Evolutionary conservation across 92 coral and sea anemone species (phyloP), one percentile per base, ranked within the genome.

Genomic region (Ricordea florida): DNA sequence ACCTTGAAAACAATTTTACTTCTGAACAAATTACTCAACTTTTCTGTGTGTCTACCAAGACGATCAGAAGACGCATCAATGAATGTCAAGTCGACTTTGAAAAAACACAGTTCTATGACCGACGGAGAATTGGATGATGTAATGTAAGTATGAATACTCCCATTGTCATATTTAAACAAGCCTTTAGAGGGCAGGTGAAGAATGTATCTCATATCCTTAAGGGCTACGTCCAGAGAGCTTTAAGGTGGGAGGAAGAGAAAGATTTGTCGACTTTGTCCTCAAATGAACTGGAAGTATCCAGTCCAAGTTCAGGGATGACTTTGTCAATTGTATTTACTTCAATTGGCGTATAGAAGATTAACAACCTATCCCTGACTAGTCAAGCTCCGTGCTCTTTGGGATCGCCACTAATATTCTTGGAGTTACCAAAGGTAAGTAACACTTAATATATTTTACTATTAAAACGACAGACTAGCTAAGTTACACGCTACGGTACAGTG

Each of bases 11-110:
- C 0, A 47, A 47, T 21, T 47, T 47, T 47, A 47, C 55, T 13
- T 10, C 55, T 2, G 21, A 47, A 47, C 55, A 47, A 47, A 47
- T 47, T 47, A 28, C 55, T 47, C 26, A 28, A 47, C 55, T 47
- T 47, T 47, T 18, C 21, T 47, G 55, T 47, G 58, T 51, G 58
- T 51, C 58, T 51, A 17, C 58, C 58, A 51, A 51, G 58, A 51
- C 58, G 58, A 51, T 51, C 14, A 14, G 58, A 51, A 17, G 58
- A 51, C 33, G 58, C 58, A 51, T 51, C 58, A 51, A 2, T 51
- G 58, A 51, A 51, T 2, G 11, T 51, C 58, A n/a, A n/a, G n/a
- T n/a, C n/a, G n/a, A n/a, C n/a, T n/a, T n/a, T n/a, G n/a, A n/a
- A n/a, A n/a, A n/a, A n/a, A n/a, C n/a, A n/a, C n/a, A n/a, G n/a